Percentiles rank a stretch among this genome's conserved stretches.
Conservation (phyloP, 2,113 vertebrate species). For the Pelmatolapia mariae region DNA sequence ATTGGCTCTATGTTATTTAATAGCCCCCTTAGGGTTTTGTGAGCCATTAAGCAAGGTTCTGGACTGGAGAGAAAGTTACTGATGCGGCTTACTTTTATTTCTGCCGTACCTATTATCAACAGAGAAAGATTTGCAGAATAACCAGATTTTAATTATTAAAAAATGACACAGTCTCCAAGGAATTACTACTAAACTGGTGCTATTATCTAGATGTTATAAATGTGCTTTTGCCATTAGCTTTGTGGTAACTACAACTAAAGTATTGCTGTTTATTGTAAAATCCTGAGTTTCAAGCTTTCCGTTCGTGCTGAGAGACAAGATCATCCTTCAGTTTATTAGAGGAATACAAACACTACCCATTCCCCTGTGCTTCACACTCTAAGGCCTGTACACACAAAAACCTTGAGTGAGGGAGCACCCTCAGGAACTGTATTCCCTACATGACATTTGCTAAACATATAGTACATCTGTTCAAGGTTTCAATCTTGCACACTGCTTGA, state of each 20-base stretch:
- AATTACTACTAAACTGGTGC: neutral
- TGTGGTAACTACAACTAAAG: neutral
- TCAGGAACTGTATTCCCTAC: neutral
- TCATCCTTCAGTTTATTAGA: slow-evolving; percentile 58
- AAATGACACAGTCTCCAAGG: neutral
- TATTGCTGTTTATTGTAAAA: neutral
- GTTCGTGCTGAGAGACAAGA: slow-evolving; percentile 1
- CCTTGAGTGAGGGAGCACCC: neutral
- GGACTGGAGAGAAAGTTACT: neutral
- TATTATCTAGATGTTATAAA: neutral
- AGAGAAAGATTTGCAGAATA: neutral
- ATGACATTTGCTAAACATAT: slow-evolving; percentile 1
- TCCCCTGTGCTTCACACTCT: slow-evolving; percentile 33
- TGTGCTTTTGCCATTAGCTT: neutral
- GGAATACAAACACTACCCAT: slow-evolving; percentile 43
- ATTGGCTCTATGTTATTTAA: slow-evolving; percentile 29
- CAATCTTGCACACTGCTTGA: neutral
- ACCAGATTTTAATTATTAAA: neutral
- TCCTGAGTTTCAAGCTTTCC: neutral
- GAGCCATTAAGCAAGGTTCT: slow-evolving; percentile 20
- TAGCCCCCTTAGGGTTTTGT: neutral
- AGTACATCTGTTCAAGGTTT: neutral
- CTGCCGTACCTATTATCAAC: neutral
- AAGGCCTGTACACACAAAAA: slow-evolving; percentile 16
- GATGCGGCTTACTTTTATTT: neutral